Evolutionary conservation across 1,140 invertebrate genomes (phyloP).

Genomic region (Holotrichia oblita): DNA sequence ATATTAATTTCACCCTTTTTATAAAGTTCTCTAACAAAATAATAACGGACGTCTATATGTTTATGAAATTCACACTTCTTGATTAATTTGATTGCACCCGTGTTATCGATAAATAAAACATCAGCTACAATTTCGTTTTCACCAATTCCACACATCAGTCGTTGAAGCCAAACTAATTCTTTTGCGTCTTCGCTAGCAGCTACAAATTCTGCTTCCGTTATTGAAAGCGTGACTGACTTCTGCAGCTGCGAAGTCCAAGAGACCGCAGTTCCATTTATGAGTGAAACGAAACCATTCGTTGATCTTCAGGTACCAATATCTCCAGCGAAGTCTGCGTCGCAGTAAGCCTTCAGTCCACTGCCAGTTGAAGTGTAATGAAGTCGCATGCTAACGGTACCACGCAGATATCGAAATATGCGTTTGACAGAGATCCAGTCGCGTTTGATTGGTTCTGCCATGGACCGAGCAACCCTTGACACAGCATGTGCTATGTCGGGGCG

Average conservation of each 20-base stretch:
- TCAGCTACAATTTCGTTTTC: too few species aligned
- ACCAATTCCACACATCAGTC: too few species aligned
- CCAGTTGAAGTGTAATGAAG: not conserved
- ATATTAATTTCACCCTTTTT: too few species aligned
- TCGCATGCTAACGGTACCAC: not conserved
- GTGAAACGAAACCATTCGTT: slow-evolving; percentile 50
- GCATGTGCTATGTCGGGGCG: not conserved
- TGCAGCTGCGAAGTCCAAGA: slow-evolving; percentile 59
- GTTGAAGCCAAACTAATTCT: too few species aligned
- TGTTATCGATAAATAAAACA: too few species aligned
- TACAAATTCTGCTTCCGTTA: slow-evolving; percentile 60
- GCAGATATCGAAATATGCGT: not conserved
- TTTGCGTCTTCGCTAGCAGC: too few species aligned
- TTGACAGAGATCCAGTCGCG: not conserved
- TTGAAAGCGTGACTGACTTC: slow-evolving; percentile 51
- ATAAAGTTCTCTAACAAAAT: too few species aligned
- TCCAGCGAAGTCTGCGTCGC: slow-evolving; percentile 50
- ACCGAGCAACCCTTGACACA: not conserved
- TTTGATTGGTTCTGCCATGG: not conserved
- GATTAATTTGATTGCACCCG: too few species aligned
- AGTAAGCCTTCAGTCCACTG: not conserved
- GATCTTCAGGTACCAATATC: slow-evolving; percentile 51
- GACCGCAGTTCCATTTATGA: slow-evolving; percentile 51
- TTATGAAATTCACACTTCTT: too few species aligned
- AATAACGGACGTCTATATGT: too few species aligned